phyloP scores from a whole-genome alignment of 2,888 invertebrate genomes.

The Lasius platythorax region DNA sequence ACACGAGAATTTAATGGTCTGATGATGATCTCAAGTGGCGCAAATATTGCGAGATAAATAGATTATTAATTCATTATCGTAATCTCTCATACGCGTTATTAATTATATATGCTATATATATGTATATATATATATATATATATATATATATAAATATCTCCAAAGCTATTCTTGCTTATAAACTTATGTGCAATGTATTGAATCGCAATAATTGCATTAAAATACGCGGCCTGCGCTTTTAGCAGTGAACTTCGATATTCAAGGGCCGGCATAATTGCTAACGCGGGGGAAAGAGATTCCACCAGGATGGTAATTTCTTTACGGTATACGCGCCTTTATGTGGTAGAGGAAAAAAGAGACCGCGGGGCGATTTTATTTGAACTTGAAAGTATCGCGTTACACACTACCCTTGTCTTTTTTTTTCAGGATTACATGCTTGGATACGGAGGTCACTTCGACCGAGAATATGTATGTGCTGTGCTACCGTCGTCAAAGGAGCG shows the following conservation, averaged over 20 bases:
- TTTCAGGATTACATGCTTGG: constrained; percentile 43
- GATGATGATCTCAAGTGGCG: constrained; percentile 22
- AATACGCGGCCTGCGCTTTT: constrained; percentile 42
- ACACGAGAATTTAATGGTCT: constrained; percentile 26
- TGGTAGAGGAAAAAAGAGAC: constrained; percentile 12
- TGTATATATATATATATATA: background rate
- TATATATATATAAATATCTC: background rate
- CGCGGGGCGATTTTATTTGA: constrained; percentile 40
- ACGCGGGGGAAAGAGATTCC: constrained; percentile 40
- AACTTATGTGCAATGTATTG: constrained; percentile 9
- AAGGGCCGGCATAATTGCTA: constrained; percentile 30
- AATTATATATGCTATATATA: background rate
- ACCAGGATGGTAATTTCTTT: constrained; percentile 43
- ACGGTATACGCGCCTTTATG: constrained; percentile 45
- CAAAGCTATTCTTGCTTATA: constrained; percentile 29
- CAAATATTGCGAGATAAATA: background rate
- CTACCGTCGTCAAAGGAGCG: constrained; percentile 43
- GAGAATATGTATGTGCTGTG: constrained; percentile 24
- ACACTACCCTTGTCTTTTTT: constrained; percentile 41
- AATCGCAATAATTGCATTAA: constrained; percentile 44
- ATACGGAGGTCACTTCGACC: constrained; percentile 48
- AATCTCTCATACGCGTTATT: constrained; percentile 25
- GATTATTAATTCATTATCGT: constrained; percentile 37
- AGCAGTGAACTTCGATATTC: constrained; percentile 55
- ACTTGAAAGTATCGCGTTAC: constrained; percentile 32